A percentile compares a stretch with the other conserved stretches of the same genome.
phyloP scores from a whole-genome alignment of 92 coral and sea anemone genomes.

The Porites cylindrica region DNA sequence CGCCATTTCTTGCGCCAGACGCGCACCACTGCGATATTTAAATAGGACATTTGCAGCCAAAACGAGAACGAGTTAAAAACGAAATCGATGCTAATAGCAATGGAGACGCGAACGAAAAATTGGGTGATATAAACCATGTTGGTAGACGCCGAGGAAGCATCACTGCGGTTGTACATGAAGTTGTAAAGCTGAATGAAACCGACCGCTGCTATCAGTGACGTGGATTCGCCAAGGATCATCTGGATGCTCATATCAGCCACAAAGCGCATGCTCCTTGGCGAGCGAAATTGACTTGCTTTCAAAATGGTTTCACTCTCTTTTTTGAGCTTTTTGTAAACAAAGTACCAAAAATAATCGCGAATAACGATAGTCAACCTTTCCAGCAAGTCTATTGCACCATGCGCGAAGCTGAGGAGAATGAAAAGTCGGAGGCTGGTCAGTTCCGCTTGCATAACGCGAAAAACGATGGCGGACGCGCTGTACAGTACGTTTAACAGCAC shows the following conservation, averaged over 20 bases:
- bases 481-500: conserved; percentile 38
- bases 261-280: conserved; percentile 77
- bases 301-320: conserved; percentile 1
- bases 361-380: conserved; percentile 63
- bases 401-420: conserved; percentile 60
- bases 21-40: conserved; percentile 44
- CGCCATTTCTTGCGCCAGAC: conserved; percentile 68
- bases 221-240: conserved; percentile 67
- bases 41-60: conserved; percentile 44
- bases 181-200: conserved; percentile 67
- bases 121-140: conserved; percentile 13
- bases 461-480: conserved; percentile 50
- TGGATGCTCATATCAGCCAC: conserved; percentile 78
- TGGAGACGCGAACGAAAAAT: conserved; percentile 39
- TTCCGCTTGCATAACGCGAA: conserved; percentile 80
- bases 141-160: background rate
- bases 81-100: conserved; percentile 65
- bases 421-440: conserved; percentile 48
- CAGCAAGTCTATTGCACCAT: conserved; percentile 59
- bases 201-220: conserved; percentile 62
- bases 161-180: conserved; percentile 54
- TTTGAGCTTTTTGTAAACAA: conserved; percentile 41
- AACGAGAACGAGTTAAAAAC: conserved; percentile 60
- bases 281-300: conserved; percentile 34
- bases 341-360: conserved; percentile 73